Percentiles rank a stretch among this genome's conserved stretches.
Evolutionary conservation across 2,113 vertebrate species (phyloP).

Genomic region (Mola mola): DNA sequence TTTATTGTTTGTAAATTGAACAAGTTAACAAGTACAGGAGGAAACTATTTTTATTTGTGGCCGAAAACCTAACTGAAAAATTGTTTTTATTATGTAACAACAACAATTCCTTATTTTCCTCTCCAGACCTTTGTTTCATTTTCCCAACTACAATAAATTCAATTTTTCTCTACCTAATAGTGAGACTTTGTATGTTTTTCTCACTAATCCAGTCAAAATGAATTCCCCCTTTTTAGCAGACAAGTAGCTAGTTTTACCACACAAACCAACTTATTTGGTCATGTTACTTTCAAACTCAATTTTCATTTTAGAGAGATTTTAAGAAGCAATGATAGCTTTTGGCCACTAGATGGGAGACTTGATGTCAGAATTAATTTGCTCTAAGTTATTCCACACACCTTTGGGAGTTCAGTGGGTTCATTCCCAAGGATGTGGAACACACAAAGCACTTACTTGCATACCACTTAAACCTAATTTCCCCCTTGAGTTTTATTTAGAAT

Average conservation of each 20-base stretch:
- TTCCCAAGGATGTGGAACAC: slow-evolving; percentile 65
- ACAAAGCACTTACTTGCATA: slow-evolving; percentile 48
- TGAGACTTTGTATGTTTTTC: slow-evolving; percentile 4
- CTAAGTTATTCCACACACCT: slow-evolving; percentile 41
- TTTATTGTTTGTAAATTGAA: background rate
- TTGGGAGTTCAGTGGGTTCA: slow-evolving; percentile 73
- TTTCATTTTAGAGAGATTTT: background rate
- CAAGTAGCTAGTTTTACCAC: background rate
- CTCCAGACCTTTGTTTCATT: slow-evolving; percentile 17
- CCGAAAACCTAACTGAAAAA: background rate
- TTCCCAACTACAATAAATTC: slow-evolving; percentile 62
- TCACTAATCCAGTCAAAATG: background rate
- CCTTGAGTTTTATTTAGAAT: slow-evolving; percentile 29
- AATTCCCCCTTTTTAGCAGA: background rate
- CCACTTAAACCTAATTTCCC: too few species aligned
- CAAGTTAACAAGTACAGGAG: background rate
- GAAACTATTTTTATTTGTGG: slow-evolving; percentile 20
- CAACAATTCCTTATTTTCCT: slow-evolving; percentile 1
- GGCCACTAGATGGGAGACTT: slow-evolving; percentile 69
- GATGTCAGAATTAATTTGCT: slow-evolving; percentile 1
- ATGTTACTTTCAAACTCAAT: background rate
- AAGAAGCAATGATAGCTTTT: background rate
- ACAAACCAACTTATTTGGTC: background rate
- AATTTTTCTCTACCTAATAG: slow-evolving; percentile 11
- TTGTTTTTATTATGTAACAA: slow-evolving; percentile 17